Evolutionary conservation across 2,113 vertebrate species (phyloP).

Genomic region (Atlantisia rogersi): DNA sequence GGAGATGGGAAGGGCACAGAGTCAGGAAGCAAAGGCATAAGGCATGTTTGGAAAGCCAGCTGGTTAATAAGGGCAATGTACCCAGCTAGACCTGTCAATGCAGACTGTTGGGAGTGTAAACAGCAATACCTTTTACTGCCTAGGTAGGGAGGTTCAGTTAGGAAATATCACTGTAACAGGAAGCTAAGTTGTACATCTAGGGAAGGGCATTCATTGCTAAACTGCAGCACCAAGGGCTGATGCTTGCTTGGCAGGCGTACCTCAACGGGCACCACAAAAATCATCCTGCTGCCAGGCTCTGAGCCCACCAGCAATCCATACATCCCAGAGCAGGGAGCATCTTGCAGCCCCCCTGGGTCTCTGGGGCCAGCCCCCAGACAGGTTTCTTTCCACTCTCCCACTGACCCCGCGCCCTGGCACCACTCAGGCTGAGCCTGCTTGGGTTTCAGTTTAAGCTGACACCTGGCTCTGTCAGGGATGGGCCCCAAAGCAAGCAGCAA

Average conservation of each 20-base stretch:
- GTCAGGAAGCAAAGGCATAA: rapidly evolving
- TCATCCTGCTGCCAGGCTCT: rapidly evolving
- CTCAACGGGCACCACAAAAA: background rate
- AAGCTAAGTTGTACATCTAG: background rate
- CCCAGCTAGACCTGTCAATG: background rate
- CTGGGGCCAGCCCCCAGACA: background rate
- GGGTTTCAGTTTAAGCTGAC: constrained; percentile 30
- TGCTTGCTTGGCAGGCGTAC: background rate
- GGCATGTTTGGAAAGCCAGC: background rate
- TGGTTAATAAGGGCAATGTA: background rate
- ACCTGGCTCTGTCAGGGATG: background rate
- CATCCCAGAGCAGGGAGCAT: background rate
- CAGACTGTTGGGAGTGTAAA: background rate
- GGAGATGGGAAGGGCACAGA: background rate
- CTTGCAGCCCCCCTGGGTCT: background rate
- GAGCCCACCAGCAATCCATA: rapidly evolving
- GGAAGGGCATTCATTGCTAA: background rate
- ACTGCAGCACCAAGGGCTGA: background rate
- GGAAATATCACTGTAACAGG: background rate
- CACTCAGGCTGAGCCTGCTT: background rate
- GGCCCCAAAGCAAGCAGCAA: background rate
- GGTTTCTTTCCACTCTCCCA: background rate
- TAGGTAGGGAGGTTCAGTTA: background rate
- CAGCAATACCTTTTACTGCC: background rate
- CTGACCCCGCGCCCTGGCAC: background rate